phyloP scores from a whole-genome alignment of 2,888 invertebrate genomes.

The Augochlorella aurata region DNA sequence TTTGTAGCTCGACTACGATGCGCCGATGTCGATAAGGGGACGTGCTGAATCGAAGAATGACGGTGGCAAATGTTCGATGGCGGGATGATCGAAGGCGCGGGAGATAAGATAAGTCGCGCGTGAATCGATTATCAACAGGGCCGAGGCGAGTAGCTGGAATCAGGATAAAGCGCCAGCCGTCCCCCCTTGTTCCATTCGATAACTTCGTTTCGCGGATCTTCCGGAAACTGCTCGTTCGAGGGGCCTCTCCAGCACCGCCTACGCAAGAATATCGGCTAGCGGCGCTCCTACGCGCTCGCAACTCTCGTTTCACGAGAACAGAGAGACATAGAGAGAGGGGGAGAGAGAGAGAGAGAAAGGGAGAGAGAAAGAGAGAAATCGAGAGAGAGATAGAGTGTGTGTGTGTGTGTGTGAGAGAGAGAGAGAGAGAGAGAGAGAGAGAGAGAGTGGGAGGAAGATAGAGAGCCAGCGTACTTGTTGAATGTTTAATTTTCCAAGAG shows the following conservation, averaged over 20 bases:
- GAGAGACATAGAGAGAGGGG: not conserved
- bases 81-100: conserved; percentile 11
- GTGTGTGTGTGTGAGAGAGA: not conserved
- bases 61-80: conserved; percentile 14
- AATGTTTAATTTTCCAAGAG: conserved; percentile 19
- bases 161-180: conserved; percentile 22
- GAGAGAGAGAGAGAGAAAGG: not conserved
- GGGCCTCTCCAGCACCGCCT: conserved; percentile 39
- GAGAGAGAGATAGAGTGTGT: not conserved
- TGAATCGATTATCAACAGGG: conserved; percentile 4
- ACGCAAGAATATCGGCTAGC: conserved; percentile 46
- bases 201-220: conserved; percentile 20
- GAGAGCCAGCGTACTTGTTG: conserved; percentile 28
- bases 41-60: conserved; percentile 15
- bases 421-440: not conserved
- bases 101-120: conserved; percentile 7
- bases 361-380: not conserved
- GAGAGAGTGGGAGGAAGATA: not conserved
- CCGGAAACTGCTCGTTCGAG: conserved; percentile 20
- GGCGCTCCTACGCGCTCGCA: conserved; percentile 33
- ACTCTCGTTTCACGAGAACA: not conserved
- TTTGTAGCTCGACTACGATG: not conserved
- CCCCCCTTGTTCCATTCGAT: not conserved
- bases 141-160: not conserved
- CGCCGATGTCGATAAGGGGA: not conserved